Conservation (phyloP, 2,888 invertebrate genomes). For the Parnassius smintheus region DNA sequence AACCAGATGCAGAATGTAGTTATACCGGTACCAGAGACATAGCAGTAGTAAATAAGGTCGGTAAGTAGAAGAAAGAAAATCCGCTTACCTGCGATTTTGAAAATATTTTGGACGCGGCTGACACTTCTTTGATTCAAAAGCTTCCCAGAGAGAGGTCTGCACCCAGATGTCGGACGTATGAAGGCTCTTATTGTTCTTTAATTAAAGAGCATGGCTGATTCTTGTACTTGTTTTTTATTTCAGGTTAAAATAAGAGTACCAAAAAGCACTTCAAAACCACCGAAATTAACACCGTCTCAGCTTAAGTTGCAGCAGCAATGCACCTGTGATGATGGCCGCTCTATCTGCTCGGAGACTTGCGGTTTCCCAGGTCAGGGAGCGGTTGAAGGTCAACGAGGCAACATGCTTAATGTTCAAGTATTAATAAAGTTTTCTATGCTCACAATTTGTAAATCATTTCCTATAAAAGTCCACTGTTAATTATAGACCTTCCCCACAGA, state of each 20-base stretch:
- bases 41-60: no score
- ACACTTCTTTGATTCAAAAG: no score
- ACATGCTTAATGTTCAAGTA: constrained; percentile 64
- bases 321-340: constrained; percentile 67
- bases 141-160: no score
- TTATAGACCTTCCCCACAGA: neutral
- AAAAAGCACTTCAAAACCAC: constrained; percentile 74
- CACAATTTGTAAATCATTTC: neutral
- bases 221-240: neutral
- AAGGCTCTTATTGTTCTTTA: no score
- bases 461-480: neutral
- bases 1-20: no score
- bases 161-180: no score
- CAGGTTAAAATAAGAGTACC: constrained; percentile 83
- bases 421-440: neutral
- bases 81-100: no score
- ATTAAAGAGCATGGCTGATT: no score
- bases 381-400: constrained; percentile 38
- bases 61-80: no score
- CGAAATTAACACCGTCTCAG: constrained; percentile 64
- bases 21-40: no score
- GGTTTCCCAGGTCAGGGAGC: constrained; percentile 43
- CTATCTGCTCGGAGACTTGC: constrained; percentile 63
- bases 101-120: no score
- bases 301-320: constrained; percentile 63